A percentile compares a stretch with the other conserved stretches of the same genome.
These are phyloP conservation scores for Phortica magna DNA, from an alignment of 2,888 invertebrate species.

Conservation along the genomic window DNA sequence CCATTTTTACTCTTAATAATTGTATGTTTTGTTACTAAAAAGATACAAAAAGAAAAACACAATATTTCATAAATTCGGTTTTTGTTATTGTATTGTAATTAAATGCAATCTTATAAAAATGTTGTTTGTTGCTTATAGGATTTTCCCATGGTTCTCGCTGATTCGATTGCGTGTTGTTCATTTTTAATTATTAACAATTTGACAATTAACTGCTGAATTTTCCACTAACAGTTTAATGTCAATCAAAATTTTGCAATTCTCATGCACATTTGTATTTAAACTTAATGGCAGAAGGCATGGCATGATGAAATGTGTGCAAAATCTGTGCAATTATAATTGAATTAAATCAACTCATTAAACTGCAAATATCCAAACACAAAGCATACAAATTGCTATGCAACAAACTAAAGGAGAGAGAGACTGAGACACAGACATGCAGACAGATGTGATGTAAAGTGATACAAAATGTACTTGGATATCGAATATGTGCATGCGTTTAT, in stretches of 20 bases:
- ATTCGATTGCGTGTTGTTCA: not conserved
- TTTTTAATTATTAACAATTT: no score
- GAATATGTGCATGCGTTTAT: not conserved
- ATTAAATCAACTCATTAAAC: not conserved
- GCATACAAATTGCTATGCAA: not conserved
- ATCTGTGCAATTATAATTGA: conserved; percentile 16
- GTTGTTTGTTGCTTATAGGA: not conserved
- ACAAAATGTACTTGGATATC: not conserved
- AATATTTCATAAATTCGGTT: not conserved
- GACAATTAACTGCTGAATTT: no score
- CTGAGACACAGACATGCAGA: not conserved
- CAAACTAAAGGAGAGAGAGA: not conserved
- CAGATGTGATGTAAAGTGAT: not conserved
- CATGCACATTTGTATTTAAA: no score
- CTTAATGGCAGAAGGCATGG: no score
- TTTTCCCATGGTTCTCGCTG: not conserved
- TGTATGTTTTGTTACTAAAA: no score
- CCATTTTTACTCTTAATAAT: no score
- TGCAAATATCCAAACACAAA: not conserved
- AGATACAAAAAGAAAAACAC: no score
- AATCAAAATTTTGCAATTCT: no score
- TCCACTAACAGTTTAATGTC: no score
- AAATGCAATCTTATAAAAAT: conserved; percentile 22
- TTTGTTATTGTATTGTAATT: conserved; percentile 4
- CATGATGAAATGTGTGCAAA: not conserved